These are phyloP conservation scores for Spheniscus mendiculus DNA, from an alignment of 2,113 vertebrate genomes.

Conservation along the genomic window DNA sequence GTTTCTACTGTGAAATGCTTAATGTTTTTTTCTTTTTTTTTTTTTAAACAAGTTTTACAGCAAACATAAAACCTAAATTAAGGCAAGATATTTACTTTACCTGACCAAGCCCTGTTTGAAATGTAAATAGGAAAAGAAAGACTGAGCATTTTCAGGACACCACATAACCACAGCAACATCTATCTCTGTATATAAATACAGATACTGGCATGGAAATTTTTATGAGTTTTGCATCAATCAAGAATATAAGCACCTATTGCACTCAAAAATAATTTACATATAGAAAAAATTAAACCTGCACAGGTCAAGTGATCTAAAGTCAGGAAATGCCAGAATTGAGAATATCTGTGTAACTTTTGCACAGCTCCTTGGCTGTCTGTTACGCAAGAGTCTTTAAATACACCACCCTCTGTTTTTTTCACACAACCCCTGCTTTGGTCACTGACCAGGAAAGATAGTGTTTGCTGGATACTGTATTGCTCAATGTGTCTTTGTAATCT, in stretches of 20 bases:
- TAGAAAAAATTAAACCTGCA: background rate
- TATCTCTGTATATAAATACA: conserved; percentile 29
- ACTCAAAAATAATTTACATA: background rate
- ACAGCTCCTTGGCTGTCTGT: background rate
- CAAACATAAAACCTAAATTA: conserved; percentile 64
- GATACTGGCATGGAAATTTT: background rate
- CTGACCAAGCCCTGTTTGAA: conserved; percentile 21
- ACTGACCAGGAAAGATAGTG: background rate
- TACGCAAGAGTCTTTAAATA: background rate
- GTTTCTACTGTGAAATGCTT: conserved; percentile 63
- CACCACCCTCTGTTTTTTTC: background rate
- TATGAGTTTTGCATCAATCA: background rate
- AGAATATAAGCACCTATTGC: background rate
- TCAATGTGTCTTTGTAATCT: background rate
- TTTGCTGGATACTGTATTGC: background rate
- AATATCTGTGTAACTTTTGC: background rate
- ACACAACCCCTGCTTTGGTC: background rate
- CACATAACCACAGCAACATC: conserved; percentile 13
- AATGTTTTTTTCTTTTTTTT: background rate
- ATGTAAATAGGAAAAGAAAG: background rate
- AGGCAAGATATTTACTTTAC: conserved; percentile 52
- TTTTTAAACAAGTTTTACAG: conserved; percentile 40
- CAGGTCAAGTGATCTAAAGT: background rate
- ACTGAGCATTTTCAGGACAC: background rate
- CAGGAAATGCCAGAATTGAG: background rate